Conservation (phyloP, 2,797 vertebrate genomes). For the Dendrocincla tyrannina region DNA sequence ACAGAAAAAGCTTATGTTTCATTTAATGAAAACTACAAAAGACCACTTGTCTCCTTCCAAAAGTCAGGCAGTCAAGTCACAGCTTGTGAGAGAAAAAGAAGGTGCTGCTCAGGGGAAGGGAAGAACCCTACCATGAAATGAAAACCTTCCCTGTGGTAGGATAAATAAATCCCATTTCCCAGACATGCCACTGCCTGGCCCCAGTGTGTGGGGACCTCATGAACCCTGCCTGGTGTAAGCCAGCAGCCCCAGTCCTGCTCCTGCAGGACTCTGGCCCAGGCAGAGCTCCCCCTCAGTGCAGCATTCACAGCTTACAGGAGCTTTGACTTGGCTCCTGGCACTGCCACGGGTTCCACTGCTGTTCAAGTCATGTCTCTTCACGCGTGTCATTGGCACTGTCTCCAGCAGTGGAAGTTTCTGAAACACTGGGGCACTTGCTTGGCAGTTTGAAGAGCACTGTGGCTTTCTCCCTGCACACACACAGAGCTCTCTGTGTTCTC, state of each 20-base stretch:
- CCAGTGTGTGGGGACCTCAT: rapidly evolving
- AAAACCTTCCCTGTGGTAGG: neutral
- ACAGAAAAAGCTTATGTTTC: neutral
- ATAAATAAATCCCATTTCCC: neutral
- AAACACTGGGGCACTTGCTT: neutral
- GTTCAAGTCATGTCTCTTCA: neutral
- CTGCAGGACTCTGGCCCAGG: neutral
- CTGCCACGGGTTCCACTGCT: neutral
- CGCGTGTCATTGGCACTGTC: neutral
- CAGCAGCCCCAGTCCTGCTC: neutral
- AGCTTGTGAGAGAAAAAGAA: neutral
- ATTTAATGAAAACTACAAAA: neutral
- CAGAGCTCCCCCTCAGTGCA: neutral
- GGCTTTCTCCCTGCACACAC: neutral
- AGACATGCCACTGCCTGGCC: neutral
- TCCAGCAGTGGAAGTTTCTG: neutral
- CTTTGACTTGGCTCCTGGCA: neutral
- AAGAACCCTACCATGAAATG: neutral
- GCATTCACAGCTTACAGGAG: neutral
- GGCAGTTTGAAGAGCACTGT: neutral
- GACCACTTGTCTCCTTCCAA: neutral
- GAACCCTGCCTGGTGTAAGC: neutral
- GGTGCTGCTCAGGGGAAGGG: neutral
- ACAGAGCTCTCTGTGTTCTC: neutral
- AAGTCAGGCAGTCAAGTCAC: neutral